Base-by-base conservation (phyloP, 2,113 vertebrate genomes). In the Equus quagga region DNA sequence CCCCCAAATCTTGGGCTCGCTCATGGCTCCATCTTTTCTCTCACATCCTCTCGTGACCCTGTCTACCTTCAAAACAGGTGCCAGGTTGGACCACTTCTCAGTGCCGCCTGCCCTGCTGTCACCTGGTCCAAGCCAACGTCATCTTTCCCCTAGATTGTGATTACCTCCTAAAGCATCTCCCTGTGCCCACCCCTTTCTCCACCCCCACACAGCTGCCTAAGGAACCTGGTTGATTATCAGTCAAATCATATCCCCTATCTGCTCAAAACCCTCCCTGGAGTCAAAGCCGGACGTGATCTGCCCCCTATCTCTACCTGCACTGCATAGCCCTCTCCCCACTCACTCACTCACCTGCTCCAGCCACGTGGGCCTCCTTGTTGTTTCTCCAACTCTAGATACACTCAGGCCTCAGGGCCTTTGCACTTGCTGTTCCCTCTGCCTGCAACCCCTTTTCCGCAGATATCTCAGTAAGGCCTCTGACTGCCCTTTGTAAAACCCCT, bases 361-460 rank as follows among this genome's bases (percentile, higher is more conserved):
- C 62, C 44, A 19, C 49, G 4, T 2, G 18, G 17, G 8, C 15
- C 73, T 75, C 41, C 41, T 21, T 26, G 51, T 51, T 75, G 10
- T 23, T 44, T 51, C 69, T 54, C 70, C 70, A 28, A 6, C 19
- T 15, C 2, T 28, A 28, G 23, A 14, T 31, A 24, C 13, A 14
- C 18, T 46, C n/a, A 7, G 41, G 73, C 85, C 83, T 46, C 44
- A n/a, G 62, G 88, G 69, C 56, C 94, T 89, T 96, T 83, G 87
- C 62, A 69, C 56, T 76, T 60, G 86, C 89, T 54, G 1, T 41
- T 24, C 10, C 24, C 31, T 24, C 28, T 89, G 60, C 51, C 13
- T 9, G 2, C 24, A 83, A 5, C 19, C 56, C 44, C 6, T 8
- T 9, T 5, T 18, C 62, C 69, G 56, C 69, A n/a, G 36, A 36